Evolutionary conservation across 2,797 vertebrate species (phyloP), one percentile per base, ranked within the genome.

Genomic region (Clarias pachynema): DNA sequence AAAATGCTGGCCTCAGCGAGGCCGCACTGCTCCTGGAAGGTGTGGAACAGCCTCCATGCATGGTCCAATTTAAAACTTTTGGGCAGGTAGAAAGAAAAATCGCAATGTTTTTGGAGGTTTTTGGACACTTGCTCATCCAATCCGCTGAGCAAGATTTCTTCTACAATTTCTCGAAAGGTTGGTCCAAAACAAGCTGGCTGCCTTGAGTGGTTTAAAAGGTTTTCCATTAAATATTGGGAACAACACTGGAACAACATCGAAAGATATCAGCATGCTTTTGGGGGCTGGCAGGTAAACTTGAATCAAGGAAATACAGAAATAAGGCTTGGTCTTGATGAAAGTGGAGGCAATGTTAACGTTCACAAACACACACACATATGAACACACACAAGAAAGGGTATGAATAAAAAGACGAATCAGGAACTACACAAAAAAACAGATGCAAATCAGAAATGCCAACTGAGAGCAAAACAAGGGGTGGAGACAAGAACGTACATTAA

Each of bases 11-110:
- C 65, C 89, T 88, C 89, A 57, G 2, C 3, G 44, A 87, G 78
- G 66, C 59, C 63, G 62, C 56, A 24, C 69, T 74, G 86, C 90
- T 90, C 91, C 87, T 81, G 31, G 85, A 84, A 24, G 62, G 14
- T 18, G 22, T 79, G 24, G n/a, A 79, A 49, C 26, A 29, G 62
- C 37, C 77, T 80, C 8, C 2, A 80, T 60, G 15, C 29, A 37
- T n/a, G 26, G 49, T 53, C 12, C 49, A 53, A 14, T 53, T 53
- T 2, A 14, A 53, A 53, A 53, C 49, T 49, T 49, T 49, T 49
- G 44, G 44, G 44, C 44, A 49, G 10, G n/a, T 8, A 44, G 68
- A 49, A 77, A 57, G 16, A 34, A 34, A 34, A 59, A 59, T 20
- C 29, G 26, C 53, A 24, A 18, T 34, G 8, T 37, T 75, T 75